Percentiles rank a stretch among this genome's conserved stretches.
These are phyloP conservation scores for Pachliopta kotzebuea DNA, from an alignment of 2,888 invertebrate species.

Conservation along the genomic window DNA sequence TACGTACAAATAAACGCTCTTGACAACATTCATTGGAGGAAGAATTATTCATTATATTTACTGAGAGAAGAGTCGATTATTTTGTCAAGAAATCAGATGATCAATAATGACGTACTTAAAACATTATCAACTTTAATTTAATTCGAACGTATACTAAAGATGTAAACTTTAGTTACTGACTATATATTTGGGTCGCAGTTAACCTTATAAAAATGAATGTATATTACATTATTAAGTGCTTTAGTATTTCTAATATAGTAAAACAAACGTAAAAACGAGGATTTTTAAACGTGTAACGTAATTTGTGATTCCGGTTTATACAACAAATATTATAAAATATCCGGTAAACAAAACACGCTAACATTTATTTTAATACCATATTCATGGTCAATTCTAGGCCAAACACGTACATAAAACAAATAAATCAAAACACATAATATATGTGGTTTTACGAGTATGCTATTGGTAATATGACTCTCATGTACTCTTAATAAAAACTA, in stretches of 20 bases:
- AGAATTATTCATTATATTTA: background rate
- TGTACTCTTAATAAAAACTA: background rate
- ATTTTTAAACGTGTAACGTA: background rate
- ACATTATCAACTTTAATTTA: too few relatives aligned
- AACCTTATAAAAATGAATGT: background rate
- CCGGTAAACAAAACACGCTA: slow-evolving; percentile 3
- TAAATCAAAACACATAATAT: background rate
- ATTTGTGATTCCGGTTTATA: slow-evolving; percentile 10
- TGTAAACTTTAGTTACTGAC: too few relatives aligned
- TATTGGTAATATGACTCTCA: background rate
- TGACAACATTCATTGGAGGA: background rate
- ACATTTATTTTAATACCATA: background rate
- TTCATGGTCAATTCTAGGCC: slow-evolving; percentile 5
- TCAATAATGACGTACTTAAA: too few relatives aligned
- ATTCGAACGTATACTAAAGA: too few relatives aligned
- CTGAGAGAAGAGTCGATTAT: background rate
- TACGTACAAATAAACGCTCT: slow-evolving; percentile 2
- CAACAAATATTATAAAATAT: slow-evolving; percentile 8
- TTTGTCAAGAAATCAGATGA: too few relatives aligned
- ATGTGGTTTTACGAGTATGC: background rate
- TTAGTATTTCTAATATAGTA: too few relatives aligned
- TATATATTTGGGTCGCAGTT: too few relatives aligned
- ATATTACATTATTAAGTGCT: background rate
- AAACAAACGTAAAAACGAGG: background rate
- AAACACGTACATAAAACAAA: slow-evolving; percentile 4